Evolutionary conservation across 2,797 vertebrate genomes (phyloP).

Genomic region (Pristis pectinata): DNA sequence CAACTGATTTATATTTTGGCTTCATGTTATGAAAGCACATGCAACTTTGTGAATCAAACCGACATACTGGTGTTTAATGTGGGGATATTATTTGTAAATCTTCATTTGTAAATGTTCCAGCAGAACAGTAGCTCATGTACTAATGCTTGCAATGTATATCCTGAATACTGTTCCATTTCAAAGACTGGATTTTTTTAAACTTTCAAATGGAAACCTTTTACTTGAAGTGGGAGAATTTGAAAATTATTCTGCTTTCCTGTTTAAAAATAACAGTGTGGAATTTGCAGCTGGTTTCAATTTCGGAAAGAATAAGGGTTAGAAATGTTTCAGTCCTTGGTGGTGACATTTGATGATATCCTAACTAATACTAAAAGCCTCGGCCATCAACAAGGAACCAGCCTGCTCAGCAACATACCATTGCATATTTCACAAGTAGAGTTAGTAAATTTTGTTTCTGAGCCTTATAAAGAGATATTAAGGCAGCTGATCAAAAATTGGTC

Average conservation of each 20-base stretch:
- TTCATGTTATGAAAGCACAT: not conserved
- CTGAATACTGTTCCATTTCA: not conserved
- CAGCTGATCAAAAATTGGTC: not conserved
- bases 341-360: no score
- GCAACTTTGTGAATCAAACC: not conserved
- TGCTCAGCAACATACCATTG: not conserved
- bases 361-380: not conserved
- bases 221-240: not conserved
- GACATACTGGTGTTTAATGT: not conserved
- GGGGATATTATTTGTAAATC: not conserved
- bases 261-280: not conserved
- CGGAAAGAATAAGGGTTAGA: not conserved
- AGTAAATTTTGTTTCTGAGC: not conserved
- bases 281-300: not conserved
- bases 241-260: not conserved
- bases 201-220: not conserved
- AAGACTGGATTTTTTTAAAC: not conserved
- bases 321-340: not conserved
- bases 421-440: no score
- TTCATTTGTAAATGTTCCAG: not conserved
- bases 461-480: not conserved
- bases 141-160: not conserved
- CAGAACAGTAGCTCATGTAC: not conserved
- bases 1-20: not conserved
- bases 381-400: not conserved